phyloP scores from a whole-genome alignment of 2,888 invertebrate genomes.

The Acrobasis consociella region DNA sequence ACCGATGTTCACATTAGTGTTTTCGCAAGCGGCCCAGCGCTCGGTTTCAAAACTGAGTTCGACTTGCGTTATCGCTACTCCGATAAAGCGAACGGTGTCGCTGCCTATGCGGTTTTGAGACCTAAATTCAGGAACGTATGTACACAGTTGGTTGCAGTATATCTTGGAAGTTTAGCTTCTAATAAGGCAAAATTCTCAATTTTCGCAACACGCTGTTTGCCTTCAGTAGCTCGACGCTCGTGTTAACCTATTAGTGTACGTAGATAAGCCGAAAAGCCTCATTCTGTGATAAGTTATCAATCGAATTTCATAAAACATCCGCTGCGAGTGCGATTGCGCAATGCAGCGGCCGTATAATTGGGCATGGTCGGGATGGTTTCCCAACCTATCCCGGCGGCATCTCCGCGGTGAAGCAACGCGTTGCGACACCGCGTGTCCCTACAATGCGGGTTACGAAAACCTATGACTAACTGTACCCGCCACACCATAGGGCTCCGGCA shows the following conservation, averaged over 20 bases:
- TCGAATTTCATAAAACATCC: constrained; percentile 61
- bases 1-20: constrained; percentile 82
- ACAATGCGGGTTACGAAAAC: constrained; percentile 80
- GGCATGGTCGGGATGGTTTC: constrained; percentile 79
- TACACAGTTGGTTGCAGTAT: constrained; percentile 24
- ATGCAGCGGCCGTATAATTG: constrained; percentile 73
- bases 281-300: constrained; percentile 51
- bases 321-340: constrained; percentile 57
- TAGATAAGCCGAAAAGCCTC: constrained; percentile 37
- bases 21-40: constrained; percentile 82
- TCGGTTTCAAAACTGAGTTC: constrained; percentile 78
- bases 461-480: constrained; percentile 69
- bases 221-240: constrained; percentile 28
- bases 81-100: constrained; percentile 77
- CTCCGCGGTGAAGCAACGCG: constrained; percentile 71
- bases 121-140: constrained; percentile 63
- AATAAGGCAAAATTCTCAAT: constrained; percentile 27
- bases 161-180: constrained; percentile 25
- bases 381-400: constrained; percentile 79
- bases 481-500: constrained; percentile 52
- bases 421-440: constrained; percentile 79
- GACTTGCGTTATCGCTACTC: constrained; percentile 78
- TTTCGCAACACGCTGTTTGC: constrained; percentile 33
- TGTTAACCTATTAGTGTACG: constrained; percentile 23
- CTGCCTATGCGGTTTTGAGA: constrained; percentile 71